phyloP scores from a whole-genome alignment of 2,888 invertebrate species.

The Tiliacea citrago region DNA sequence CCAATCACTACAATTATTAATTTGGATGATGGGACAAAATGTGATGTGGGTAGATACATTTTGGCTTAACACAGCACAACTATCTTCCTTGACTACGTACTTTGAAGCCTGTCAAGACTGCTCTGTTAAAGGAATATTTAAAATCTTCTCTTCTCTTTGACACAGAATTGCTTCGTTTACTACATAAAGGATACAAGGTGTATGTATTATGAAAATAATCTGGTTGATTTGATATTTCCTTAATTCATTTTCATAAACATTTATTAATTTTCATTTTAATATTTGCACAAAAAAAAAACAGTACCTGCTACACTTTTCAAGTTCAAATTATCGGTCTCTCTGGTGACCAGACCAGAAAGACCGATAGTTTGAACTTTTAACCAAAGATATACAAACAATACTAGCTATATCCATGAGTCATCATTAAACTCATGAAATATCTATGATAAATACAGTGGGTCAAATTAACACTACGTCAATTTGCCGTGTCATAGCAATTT shows the following conservation, averaged over 20 bases:
- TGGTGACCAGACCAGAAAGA: too few species aligned
- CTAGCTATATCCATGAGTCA: background rate
- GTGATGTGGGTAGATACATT: constrained; percentile 24
- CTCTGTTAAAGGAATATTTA: constrained; percentile 6
- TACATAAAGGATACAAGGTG: constrained; percentile 46
- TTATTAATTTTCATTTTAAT: constrained; percentile 28
- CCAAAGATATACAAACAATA: too few species aligned
- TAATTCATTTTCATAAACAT: constrained; percentile 26
- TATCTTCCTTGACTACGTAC: background rate
- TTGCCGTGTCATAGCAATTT: background rate
- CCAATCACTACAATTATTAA: background rate
- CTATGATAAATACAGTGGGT: background rate
- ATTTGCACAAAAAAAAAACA: constrained; percentile 16
- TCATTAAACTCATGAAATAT: background rate
- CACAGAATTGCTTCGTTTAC: constrained; percentile 40
- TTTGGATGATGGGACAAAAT: background rate
- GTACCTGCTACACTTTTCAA: background rate
- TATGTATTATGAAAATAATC: constrained; percentile 47
- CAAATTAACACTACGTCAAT: background rate
- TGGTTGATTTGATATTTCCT: constrained; percentile 3
- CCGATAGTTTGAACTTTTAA: too few species aligned
- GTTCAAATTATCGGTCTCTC: background rate
- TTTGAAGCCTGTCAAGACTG: background rate
- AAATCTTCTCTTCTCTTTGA: constrained; percentile 32
- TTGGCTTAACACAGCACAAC: background rate